Conservation (phyloP, 2,888 invertebrate species). For the Gortyna flavago region DNA sequence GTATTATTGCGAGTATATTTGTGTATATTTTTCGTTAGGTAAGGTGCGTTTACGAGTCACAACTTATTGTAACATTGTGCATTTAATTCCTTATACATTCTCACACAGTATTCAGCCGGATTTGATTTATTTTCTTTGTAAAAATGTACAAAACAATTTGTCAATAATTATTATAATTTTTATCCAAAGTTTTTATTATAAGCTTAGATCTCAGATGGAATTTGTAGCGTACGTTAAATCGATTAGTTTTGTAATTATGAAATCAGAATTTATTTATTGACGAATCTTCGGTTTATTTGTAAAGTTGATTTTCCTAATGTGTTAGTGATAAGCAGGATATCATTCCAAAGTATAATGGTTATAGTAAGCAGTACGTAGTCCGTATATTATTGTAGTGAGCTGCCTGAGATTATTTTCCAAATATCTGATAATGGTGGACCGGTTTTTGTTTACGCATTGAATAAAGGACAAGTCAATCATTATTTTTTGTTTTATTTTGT, state of each 20-base stretch:
- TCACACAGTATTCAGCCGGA: conserved; percentile 79
- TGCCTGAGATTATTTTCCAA: conserved; percentile 80
- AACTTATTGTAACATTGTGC: conserved; percentile 69
- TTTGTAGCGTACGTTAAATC: conserved; percentile 82
- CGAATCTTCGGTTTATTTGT: conserved; percentile 80
- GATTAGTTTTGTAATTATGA: conserved; percentile 84
- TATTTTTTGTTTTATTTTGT: conserved; percentile 64
- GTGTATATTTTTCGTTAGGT: conserved; percentile 74
- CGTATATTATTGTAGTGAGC: conserved; percentile 74
- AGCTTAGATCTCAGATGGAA: conserved; percentile 89
- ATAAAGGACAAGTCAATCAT: conserved; percentile 85
- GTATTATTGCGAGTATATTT: conserved; percentile 74
- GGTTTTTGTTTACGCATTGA: conserved; percentile 88
- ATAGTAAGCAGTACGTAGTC: conserved; percentile 76
- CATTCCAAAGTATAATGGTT: conserved; percentile 87
- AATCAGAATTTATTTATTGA: conserved; percentile 89
- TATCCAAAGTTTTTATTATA: conserved; percentile 89
- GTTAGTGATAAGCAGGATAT: conserved; percentile 83
- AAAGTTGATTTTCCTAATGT: conserved; percentile 81
- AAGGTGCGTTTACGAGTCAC: conserved; percentile 81
- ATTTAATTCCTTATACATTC: conserved; percentile 79
- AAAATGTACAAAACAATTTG: conserved; percentile 87
- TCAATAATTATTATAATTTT: conserved; percentile 86
- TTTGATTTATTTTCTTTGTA: conserved; percentile 83
- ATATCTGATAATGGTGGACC: conserved; percentile 79